Conservation (phyloP, 1,140 invertebrate species). For the Nephila pilipes region DNA sequence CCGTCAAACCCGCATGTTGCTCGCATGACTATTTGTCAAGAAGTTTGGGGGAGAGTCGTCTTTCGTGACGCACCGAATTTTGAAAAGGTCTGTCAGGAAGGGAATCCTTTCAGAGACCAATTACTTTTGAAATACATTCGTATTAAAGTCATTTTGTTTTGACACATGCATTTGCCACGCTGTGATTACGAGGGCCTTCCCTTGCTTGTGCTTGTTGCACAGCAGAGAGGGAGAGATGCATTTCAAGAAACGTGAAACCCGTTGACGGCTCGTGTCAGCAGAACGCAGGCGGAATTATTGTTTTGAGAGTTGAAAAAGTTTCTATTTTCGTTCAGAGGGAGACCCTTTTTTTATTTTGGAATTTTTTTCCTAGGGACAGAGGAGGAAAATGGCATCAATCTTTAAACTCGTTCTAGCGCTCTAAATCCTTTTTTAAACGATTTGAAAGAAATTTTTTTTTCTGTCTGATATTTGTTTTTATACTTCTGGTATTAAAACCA, state of each 20-base stretch:
- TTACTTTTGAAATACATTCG: conserved; percentile 17
- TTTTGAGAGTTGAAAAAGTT: neutral
- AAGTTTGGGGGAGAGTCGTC: neutral
- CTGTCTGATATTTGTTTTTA: too few relatives aligned
- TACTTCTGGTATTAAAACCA: too few relatives aligned
- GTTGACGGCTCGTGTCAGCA: neutral
- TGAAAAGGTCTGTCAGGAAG: neutral
- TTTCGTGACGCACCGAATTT: neutral
- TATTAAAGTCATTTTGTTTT: neutral
- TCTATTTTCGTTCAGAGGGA: neutral
- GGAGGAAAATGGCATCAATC: neutral
- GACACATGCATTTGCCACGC: neutral
- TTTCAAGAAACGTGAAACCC: neutral
- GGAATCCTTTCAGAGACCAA: neutral
- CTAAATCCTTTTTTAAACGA: too few relatives aligned
- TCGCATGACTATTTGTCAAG: neutral
- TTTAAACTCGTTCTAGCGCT: neutral
- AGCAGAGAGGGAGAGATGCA: neutral
- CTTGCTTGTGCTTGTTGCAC: neutral
- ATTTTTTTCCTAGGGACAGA: neutral
- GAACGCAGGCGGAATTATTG: neutral
- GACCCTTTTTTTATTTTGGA: neutral
- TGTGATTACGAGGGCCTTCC: neutral
- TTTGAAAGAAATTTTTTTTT: too few relatives aligned
- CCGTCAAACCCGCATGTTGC: neutral